phyloP scores from a whole-genome alignment of 2,888 invertebrate species.

The Neoascia interrupta region DNA sequence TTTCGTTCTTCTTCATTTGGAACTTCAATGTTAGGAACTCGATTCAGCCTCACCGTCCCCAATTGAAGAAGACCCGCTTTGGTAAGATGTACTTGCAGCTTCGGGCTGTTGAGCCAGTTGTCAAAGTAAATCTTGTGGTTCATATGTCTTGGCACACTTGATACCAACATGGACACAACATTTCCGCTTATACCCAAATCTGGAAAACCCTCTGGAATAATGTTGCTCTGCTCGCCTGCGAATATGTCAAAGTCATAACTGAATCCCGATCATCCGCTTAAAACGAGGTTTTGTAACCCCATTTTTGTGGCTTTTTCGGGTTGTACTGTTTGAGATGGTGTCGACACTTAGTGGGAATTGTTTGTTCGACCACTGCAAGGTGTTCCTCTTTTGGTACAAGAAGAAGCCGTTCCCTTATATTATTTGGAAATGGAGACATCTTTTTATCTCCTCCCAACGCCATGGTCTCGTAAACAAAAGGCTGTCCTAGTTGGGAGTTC shows the following conservation, averaged over 20 bases:
- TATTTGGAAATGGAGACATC: slow-evolving; percentile 22
- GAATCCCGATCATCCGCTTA: slow-evolving; percentile 14
- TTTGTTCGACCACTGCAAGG: slow-evolving; percentile 13
- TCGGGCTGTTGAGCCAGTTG: slow-evolving; percentile 57
- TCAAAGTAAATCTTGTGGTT: slow-evolving; percentile 43
- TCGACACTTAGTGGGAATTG: slow-evolving; percentile 20
- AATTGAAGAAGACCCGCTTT: slow-evolving; percentile 23
- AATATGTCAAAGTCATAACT: slow-evolving; percentile 2
- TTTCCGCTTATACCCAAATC: slow-evolving; percentile 5
- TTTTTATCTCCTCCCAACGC: slow-evolving; percentile 26
- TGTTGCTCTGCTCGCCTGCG: slow-evolving; percentile 5
- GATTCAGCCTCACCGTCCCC: slow-evolving; percentile 45
- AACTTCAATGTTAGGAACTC: slow-evolving; percentile 36
- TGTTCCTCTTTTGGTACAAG: slow-evolving; percentile 28
- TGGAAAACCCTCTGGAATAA: slow-evolving; percentile 4
- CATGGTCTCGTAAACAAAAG: slow-evolving; percentile 29
- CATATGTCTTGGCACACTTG: slow-evolving; percentile 17
- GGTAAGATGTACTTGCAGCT: slow-evolving; percentile 36
- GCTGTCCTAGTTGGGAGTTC: slow-evolving; percentile 20
- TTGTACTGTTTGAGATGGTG: slow-evolving; percentile 7
- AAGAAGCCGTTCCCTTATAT: slow-evolving; percentile 31
- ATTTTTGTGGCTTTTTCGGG: background rate
- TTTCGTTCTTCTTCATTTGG: background rate
- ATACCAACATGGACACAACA: slow-evolving; percentile 11
- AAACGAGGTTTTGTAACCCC: slow-evolving; percentile 20